Percentiles rank a stretch among this genome's conserved stretches.
phyloP scores from a whole-genome alignment of 1,140 invertebrate genomes.

The Spodoptera litura region DNA sequence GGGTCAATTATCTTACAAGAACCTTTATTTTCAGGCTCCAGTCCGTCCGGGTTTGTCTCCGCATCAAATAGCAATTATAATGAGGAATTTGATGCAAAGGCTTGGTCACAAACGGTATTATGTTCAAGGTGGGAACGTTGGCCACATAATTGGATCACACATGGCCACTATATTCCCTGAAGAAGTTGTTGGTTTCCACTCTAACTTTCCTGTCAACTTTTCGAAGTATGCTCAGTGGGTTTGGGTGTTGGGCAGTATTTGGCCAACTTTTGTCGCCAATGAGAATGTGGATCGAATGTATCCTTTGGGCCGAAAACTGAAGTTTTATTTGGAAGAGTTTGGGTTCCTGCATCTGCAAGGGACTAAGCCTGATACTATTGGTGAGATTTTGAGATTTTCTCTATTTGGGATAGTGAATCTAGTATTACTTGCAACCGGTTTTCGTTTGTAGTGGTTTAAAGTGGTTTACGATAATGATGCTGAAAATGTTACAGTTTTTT shows the following conservation, averaged over 20 bases:
- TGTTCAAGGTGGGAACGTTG: conserved; percentile 95
- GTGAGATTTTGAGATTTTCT: conserved; percentile 83
- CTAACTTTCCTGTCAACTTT: conserved; percentile 66
- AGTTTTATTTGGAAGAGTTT: conserved; percentile 88
- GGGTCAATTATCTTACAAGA: conserved; percentile 13
- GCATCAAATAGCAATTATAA: conserved; percentile 90
- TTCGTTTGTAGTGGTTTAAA: neutral
- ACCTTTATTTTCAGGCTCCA: conserved; percentile 80
- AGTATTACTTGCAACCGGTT: neutral
- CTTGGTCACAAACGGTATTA: conserved; percentile 92
- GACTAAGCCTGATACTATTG: conserved; percentile 96
- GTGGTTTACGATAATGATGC: too few relatives aligned
- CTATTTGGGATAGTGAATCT: neutral
- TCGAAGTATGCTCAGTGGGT: conserved; percentile 60
- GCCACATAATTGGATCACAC: conserved; percentile 87
- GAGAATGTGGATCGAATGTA: conserved; percentile 88
- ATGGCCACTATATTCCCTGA: conserved; percentile 91
- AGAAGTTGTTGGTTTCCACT: conserved; percentile 86
- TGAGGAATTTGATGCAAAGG: conserved; percentile 94
- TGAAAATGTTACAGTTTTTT: too few relatives aligned
- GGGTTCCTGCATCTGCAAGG: conserved; percentile 95
- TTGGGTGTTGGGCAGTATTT: conserved; percentile 71
- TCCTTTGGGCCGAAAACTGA: conserved; percentile 86
- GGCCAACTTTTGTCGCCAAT: conserved; percentile 69
- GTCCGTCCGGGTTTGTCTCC: conserved; percentile 88